Percentiles rank a stretch among this genome's conserved stretches.
Evolutionary conservation across 2,888 invertebrate genomes (phyloP).

Genomic region (Drosophila neutralis): DNA sequence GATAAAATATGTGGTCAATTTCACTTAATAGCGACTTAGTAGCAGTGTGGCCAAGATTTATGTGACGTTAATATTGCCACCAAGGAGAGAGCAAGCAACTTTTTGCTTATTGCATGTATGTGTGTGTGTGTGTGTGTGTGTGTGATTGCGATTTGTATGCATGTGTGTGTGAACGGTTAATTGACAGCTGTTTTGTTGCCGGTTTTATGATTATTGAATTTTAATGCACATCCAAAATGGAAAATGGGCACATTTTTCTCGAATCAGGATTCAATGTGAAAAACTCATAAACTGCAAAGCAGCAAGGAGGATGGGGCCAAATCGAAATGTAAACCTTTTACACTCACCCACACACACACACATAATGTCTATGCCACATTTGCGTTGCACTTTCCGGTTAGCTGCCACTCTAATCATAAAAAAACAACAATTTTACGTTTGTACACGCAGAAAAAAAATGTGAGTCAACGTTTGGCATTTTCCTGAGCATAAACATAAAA

Average conservation of each 20-base stretch:
- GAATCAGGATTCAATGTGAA: slow-evolving; percentile 78
- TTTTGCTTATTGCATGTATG: slow-evolving; percentile 35
- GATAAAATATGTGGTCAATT: slow-evolving; percentile 84
- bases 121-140: slow-evolving; percentile 8
- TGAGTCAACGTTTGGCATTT: too few relatives aligned
- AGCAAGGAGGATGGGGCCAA: slow-evolving; percentile 4
- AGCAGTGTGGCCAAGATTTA: slow-evolving; percentile 77
- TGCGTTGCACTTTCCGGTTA: slow-evolving; percentile 57
- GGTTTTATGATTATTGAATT: slow-evolving; percentile 83
- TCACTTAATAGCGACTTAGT: slow-evolving; percentile 82
- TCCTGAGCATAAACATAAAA: too few relatives aligned
- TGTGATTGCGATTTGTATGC: slow-evolving; percentile 31
- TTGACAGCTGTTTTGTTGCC: slow-evolving; percentile 45
- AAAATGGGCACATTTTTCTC: slow-evolving; percentile 59
- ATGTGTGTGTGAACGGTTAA: slow-evolving; percentile 52
- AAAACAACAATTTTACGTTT: slow-evolving; percentile 12
- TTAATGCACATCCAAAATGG: slow-evolving; percentile 77
- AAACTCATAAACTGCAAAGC: slow-evolving; percentile 58
- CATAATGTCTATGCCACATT: slow-evolving; percentile 60
- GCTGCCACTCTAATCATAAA: slow-evolving; percentile 26
- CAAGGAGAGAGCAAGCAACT: slow-evolving; percentile 10
- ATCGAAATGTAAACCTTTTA: slow-evolving; percentile 30
- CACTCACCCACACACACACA: slow-evolving; percentile 22
- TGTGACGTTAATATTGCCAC: slow-evolving; percentile 78
- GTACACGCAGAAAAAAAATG: background rate